Evolutionary conservation across 92 coral and sea anemone genomes (phyloP).

Genomic region (Virgularia gustaviana): DNA sequence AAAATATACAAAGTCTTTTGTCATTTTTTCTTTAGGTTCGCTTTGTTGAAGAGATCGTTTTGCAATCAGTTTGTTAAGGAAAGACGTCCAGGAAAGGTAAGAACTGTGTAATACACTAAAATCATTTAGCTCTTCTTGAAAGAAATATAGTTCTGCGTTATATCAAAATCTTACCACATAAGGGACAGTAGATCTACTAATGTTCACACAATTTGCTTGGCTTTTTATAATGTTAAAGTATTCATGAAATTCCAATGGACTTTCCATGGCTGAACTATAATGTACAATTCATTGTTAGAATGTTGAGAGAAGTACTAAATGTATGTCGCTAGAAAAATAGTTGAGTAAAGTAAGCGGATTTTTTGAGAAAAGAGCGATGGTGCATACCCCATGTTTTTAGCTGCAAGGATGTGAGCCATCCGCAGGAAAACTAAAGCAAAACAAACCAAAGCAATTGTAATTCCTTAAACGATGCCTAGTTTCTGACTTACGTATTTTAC

Average conservation of each 20-base stretch:
- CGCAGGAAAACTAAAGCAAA: conserved; percentile 76
- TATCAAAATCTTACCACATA: conserved; percentile 62
- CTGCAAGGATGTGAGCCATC: conserved; percentile 73
- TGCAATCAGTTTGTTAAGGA: too few relatives aligned
- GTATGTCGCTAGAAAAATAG: background rate
- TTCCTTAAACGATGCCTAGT: too few relatives aligned
- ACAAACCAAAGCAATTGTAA: too few relatives aligned
- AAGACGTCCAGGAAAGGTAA: too few relatives aligned
- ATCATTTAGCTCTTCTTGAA: too few relatives aligned
- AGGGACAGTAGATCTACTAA: conserved; percentile 76
- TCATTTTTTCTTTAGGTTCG: background rate
- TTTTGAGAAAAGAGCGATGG: background rate
- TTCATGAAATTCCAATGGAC: conserved; percentile 62
- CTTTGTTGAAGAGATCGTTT: too few relatives aligned
- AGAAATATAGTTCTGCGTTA: too few relatives aligned
- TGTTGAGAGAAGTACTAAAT: background rate
- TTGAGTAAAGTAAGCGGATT: background rate
- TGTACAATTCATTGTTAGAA: too few relatives aligned
- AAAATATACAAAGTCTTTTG: background rate
- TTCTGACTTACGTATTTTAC: too few relatives aligned
- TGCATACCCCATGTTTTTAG: conserved; percentile 62
- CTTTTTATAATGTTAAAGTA: conserved; percentile 58
- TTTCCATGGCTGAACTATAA: conserved; percentile 38
- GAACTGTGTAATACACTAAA: too few relatives aligned
- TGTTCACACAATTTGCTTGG: conserved; percentile 64